phyloP scores from a whole-genome alignment of 2,113 vertebrate species.

The Ptychochromis oligacanthus region DNA sequence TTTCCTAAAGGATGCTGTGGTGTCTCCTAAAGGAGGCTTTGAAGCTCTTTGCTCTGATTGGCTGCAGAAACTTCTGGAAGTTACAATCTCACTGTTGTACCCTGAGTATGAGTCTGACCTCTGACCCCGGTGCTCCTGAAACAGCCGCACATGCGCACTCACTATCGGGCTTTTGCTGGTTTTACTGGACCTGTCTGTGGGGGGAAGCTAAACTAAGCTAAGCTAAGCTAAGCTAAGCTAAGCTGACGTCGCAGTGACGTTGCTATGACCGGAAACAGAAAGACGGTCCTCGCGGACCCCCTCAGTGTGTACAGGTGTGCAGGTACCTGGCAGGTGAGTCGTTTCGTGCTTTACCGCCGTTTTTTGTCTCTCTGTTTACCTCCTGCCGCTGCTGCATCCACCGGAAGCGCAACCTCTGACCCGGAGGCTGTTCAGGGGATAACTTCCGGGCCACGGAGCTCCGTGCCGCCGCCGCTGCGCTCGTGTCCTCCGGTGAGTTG shows the following conservation, averaged over 20 bases:
- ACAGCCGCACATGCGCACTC: neutral
- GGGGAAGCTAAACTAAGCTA: neutral
- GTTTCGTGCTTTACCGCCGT: neutral
- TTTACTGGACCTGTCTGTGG: neutral
- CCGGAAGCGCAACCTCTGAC: conserved; percentile 36
- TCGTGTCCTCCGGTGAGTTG: neutral
- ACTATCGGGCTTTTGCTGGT: too few relatives aligned
- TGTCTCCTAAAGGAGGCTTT: neutral
- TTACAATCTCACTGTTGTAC: too few relatives aligned
- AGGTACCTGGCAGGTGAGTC: neutral
- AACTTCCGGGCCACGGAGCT: conserved; percentile 9
- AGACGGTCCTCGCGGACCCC: neutral
- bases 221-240: neutral
- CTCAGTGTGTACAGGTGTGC: neutral
- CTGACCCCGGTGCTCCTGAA: neutral
- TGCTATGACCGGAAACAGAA: neutral
- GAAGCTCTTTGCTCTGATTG: neutral
- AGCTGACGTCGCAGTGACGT: conserved; percentile 15
- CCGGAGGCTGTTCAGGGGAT: neutral
- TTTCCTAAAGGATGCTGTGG: neutral
- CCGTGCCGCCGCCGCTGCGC: accelerated
- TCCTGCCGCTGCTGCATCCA: neutral
- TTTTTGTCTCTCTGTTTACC: neutral
- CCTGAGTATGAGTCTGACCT: neutral
- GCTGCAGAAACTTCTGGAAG: neutral